These are phyloP conservation scores for Musca domestica DNA, from an alignment of 1,140 invertebrate species.

Conservation along the genomic window DNA sequence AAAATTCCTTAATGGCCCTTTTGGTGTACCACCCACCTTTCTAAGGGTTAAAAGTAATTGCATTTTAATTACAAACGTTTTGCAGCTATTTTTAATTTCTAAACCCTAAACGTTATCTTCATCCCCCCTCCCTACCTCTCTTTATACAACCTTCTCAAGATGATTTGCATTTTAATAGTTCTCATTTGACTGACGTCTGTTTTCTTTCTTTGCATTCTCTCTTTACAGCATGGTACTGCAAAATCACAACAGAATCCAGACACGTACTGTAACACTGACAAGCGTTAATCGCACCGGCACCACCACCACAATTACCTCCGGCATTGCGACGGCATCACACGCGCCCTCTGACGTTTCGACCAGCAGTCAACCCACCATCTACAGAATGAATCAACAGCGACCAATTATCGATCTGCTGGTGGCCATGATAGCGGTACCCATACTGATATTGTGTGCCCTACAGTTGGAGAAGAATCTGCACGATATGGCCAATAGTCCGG, in stretches of 20 bases:
- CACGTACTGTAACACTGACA: constrained; percentile 36
- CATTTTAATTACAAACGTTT: no score
- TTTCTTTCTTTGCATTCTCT: constrained; percentile 12
- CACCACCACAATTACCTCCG: constrained; percentile 40
- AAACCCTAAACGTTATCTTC: no score
- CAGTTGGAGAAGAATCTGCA: constrained; percentile 51
- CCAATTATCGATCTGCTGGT: constrained; percentile 48
- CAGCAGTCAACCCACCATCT: constrained; percentile 5
- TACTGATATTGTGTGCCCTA: constrained; percentile 46
- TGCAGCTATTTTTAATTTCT: background rate
- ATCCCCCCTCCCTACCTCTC: no score
- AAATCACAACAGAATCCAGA: constrained; percentile 47
- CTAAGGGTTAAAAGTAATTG: no score
- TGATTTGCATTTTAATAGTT: background rate
- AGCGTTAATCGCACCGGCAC: constrained; percentile 22
- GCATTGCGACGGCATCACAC: constrained; percentile 13
- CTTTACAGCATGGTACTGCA: constrained; percentile 45
- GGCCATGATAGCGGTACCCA: constrained; percentile 48
- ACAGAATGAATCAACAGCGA: constrained; percentile 44
- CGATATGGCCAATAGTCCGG: constrained; percentile 36
- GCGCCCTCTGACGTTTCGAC: constrained; percentile 36
- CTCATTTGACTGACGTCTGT: background rate
- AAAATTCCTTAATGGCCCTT: no score
- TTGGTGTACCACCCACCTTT: no score
- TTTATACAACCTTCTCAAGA: no score